Base-by-base conservation (phyloP, 2,888 invertebrate genomes). In the Coecobrya sp. region DNA sequence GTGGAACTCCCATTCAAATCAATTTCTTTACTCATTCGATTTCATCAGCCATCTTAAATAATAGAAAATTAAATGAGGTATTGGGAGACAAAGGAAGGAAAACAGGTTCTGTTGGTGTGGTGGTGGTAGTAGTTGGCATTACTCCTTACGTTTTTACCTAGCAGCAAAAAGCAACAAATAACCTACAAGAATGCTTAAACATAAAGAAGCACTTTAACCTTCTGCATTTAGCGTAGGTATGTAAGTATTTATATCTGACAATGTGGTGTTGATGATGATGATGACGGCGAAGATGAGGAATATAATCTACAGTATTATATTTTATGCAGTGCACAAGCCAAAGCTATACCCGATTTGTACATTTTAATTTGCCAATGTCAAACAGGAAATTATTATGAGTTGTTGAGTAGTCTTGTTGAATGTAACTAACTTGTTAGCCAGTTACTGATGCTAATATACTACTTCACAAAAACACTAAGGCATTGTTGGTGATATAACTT, bases 311-410 rank as follows among this genome's bases (percentile, higher is more conserved):
- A 36, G 19, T 82, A 30, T 19, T 55, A 82, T 59, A 82, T 82
- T 85, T 45, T 85, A 59, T 76, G 76, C 87, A 73, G 55, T 73
- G 65, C 88, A 81, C 88, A 82, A 89, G 89, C 89, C 89, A 89
- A 89, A 89, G 52, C 13, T 82, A 70, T 82, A 68, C 89, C 89
- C 36, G 65, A 89, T 89, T 89, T 89, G 89, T 89, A 89, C 89
- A 89, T 89, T 89, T 89, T 89, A 89, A 89, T 89, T 89, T 89
- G 82, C 89, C 89, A 89, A 55, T 89, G 89, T 89, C 89, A 89
- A 82, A 89, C 22, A 65, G 19, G 19, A 55, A 88, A 49, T 81
- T 52, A 88, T 81, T 89, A 68, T 55, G 42, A 89, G 81, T 68
- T 89, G 79, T 62, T 88, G 79, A 73, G 73, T 70, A 45, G 52